phyloP scores from a whole-genome alignment of 1,140 invertebrate species.

The Vanessa atalanta region DNA sequence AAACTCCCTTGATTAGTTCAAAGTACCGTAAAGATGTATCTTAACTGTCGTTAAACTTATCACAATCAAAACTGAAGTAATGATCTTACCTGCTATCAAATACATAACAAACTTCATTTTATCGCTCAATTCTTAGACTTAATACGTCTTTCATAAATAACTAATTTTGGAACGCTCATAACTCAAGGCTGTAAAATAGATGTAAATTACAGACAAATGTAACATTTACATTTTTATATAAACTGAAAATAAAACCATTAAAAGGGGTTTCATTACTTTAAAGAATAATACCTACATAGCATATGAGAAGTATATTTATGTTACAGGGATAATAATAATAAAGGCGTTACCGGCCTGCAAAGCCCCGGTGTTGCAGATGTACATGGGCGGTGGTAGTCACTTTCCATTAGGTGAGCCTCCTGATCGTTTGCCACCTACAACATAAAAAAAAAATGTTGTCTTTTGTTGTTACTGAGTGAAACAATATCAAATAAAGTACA shows the following conservation, averaged over 20 bases:
- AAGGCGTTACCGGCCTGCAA: no score
- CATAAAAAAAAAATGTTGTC: no score
- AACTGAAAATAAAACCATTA: no score
- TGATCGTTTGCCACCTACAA: no score
- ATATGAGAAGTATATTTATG: not conserved
- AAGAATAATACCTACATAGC: not conserved
- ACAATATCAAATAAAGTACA: no score
- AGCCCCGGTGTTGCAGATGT: no score
- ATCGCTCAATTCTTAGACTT: not conserved
- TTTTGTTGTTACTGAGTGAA: no score
- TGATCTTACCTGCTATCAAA: constrained; percentile 37
- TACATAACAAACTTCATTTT: constrained; percentile 23
- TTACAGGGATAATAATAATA: not conserved
- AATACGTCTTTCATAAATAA: constrained; percentile 19
- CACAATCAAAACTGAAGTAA: constrained; percentile 38
- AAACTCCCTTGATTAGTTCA: constrained; percentile 9
- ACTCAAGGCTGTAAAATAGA: not conserved
- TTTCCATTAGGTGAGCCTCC: no score
- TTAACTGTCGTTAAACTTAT: constrained; percentile 34
- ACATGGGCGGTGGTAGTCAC: no score
- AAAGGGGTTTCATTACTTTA: no score
- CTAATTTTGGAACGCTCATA: not conserved
- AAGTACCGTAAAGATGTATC: constrained; percentile 34
- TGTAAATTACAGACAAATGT: not conserved
- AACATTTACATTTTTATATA: not conserved